phyloP scores from a whole-genome alignment of 2,888 invertebrate species.

The Drosophila mettleri region DNA sequence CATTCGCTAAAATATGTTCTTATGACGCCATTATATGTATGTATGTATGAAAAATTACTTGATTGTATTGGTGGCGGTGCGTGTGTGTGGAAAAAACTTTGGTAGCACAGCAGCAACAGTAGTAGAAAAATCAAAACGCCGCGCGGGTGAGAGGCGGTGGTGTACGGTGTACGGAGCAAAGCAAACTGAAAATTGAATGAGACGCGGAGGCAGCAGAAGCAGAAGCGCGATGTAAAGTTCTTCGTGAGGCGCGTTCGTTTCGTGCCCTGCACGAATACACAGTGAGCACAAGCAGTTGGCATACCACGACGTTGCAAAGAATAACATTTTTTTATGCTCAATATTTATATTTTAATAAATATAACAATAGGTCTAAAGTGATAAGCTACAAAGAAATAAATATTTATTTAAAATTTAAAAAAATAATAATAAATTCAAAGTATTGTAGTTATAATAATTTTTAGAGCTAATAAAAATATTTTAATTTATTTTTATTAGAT shows the following conservation, averaged over 20 bases:
- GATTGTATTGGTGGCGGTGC: conserved; percentile 60
- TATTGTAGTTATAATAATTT: too few species aligned
- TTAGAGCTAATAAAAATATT: too few species aligned
- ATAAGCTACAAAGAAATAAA: not conserved
- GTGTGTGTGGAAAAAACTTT: conserved; percentile 64
- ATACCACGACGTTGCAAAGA: conserved; percentile 19
- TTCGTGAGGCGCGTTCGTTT: conserved; percentile 68
- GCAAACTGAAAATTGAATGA: conserved; percentile 82
- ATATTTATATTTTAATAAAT: not conserved
- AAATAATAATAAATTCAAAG: too few species aligned
- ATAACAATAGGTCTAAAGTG: not conserved
- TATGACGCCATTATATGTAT: conserved; percentile 76
- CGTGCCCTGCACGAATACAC: conserved; percentile 60
- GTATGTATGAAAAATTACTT: conserved; percentile 73
- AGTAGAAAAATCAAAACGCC: conserved; percentile 79
- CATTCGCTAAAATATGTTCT: conserved; percentile 70
- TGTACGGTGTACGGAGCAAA: conserved; percentile 77
- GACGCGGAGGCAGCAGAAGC: conserved; percentile 79
- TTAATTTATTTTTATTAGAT: too few species aligned
- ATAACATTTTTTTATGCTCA: conserved; percentile 9
- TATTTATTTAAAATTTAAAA: not conserved
- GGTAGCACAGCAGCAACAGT: conserved; percentile 73
- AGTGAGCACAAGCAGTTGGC: conserved; percentile 37
- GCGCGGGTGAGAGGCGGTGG: conserved; percentile 83
- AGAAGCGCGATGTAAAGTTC: conserved; percentile 74